Evolutionary conservation across 92 coral and sea anemone species (phyloP), one percentile per base, ranked within the genome.

Genomic region (Hydrozoanthus gracilis): DNA sequence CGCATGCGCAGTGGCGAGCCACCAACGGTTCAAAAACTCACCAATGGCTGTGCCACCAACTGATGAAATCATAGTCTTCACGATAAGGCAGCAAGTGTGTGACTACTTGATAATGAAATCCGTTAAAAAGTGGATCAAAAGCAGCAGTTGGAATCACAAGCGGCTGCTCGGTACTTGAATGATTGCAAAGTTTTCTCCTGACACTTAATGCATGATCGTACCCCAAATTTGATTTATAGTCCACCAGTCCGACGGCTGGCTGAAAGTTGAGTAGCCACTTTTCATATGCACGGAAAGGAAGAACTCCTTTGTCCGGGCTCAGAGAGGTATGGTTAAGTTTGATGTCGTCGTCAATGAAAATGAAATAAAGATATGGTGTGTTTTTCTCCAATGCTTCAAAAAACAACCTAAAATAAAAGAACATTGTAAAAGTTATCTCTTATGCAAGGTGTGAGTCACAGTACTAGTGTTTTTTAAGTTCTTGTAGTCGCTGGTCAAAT

Each of bases 41-140:
- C 83, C 83, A 61, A 45, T 79, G 67, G 54, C 84, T 79, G 58
- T 79, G 72, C 55, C 70, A 79, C 84, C 84, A 79, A 8, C 71
- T 49, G 4, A 64, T 17, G 45, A 39, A n/a, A n/a, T 79, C 84
- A 16, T 79, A 65, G n/a, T 79, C 20, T 47, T 79, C 84, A 15
- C 35, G 68, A 62, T 79, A 79, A 3, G 84, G 84, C 13, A 79
- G 84, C 11, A 79, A 50, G 5, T 79, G 71, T 55, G 84, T 79
- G 45, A 79, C 84, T 48, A 49, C 84, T 51, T 79, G 44, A 16
- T 47, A 56, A 14, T 79, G 73, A 68, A 79, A 62, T 9, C 56
- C 84, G 73, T 79, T 79, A 44, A 68, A 79, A 14, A 79, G 13
- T 4, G 84, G 84, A 65, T 79, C 84, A 79, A 79, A 79, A 15